Evolutionary conservation across 2,113 vertebrate species (phyloP).

Genomic region (Albula glossodonta): DNA sequence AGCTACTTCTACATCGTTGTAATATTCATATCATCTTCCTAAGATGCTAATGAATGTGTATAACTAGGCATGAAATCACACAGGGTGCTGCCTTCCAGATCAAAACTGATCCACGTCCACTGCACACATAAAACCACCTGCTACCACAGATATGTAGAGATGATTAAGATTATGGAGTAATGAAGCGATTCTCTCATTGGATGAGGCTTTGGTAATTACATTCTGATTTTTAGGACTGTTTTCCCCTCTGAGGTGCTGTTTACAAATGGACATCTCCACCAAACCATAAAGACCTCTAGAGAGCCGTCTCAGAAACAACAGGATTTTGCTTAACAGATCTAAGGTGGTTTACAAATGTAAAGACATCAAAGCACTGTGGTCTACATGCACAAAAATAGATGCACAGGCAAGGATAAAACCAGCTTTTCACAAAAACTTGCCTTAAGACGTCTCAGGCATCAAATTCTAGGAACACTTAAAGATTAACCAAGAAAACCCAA

Average conservation of each 20-base stretch:
- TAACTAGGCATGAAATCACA: slow-evolving; percentile 47
- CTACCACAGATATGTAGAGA: slow-evolving; percentile 61
- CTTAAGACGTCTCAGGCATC: neutral
- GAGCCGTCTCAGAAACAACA: neutral
- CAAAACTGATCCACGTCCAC: slow-evolving; percentile 62
- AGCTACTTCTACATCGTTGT: slow-evolving; percentile 34
- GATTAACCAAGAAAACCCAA: neutral
- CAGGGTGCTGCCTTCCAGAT: slow-evolving; percentile 57
- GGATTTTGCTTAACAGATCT: neutral
- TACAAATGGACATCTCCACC: slow-evolving; percentile 24
- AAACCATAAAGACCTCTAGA: slow-evolving; percentile 10
- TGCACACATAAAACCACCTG: slow-evolving; percentile 68
- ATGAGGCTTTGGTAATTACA: slow-evolving; percentile 57
- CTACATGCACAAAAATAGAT: neutral
- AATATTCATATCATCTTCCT: slow-evolving; percentile 50
- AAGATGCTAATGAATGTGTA: slow-evolving; percentile 57
- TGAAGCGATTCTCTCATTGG: slow-evolving; percentile 57
- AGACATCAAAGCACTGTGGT: neutral
- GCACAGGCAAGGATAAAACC: neutral
- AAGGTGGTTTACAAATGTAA: neutral
- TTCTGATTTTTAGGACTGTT: slow-evolving; percentile 49
- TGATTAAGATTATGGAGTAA: slow-evolving; percentile 69
- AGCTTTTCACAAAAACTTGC: neutral
- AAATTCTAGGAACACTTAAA: neutral
- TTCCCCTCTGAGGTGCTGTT: slow-evolving; percentile 50